Base-by-base conservation (phyloP, 2,888 invertebrate species). In the Stenodera caucasica region DNA sequence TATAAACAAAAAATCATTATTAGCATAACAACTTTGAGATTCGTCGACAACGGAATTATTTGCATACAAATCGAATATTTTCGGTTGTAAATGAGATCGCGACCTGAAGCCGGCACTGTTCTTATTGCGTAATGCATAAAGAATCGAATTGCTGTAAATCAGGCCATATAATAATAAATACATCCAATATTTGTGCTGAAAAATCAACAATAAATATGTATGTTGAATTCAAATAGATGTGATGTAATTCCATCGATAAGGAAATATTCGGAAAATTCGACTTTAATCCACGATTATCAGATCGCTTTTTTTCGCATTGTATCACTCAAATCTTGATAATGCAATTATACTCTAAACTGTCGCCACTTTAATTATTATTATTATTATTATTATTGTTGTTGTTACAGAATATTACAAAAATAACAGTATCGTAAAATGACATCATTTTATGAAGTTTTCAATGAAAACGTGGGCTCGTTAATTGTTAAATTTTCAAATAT, bases 381-480 rank as follows among this genome's bases (percentile, higher is more conserved):
- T 9, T 40, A 40, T 18, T 33, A n/a, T 33, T 33, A 33, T 33
- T 33, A n/a, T 26, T 26, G 5, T 26, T 26, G 2, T 2, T 26
- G 26, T 26, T 26, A 5, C 5, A 26, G 26, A 5, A 26, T 5
- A 8, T 30, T 9, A 37, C 7, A 15, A 23, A 12, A 45, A 45
- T 23, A 30, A 5, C 11, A 45, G 3, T 9, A 5, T n/a, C 9
- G 14, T 45, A 45, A 45, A 45, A 45, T 45, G 45, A 45, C 45
- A 45, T 45, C 45, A 45, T 45, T 45, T 5, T 11, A n/a, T 11
- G 23, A 45, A 45, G 21, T 45, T 12, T 45, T 45, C 45, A 45
- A 45, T 45, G 45, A 23, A 45, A 45, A 45, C 45, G 45, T 45
- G 45, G 45, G 45, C 45, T 23, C 2, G 45, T 23, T 21, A 45